Evolutionary conservation across 2,888 invertebrate genomes (phyloP).

Genomic region (Drosophila anomelani): DNA sequence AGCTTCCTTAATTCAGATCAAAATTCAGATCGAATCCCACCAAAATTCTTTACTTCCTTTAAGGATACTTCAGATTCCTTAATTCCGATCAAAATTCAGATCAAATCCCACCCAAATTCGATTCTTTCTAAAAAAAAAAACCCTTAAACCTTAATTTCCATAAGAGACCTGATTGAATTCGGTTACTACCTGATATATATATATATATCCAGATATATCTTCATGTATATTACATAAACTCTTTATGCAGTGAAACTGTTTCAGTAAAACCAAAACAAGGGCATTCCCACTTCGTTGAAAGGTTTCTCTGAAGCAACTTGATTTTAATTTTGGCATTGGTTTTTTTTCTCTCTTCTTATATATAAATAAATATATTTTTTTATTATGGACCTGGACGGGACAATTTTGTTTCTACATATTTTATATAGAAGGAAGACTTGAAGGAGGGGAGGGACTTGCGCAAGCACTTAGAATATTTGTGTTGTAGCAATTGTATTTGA

Average conservation of each 20-base stretch:
- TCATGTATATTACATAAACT: slow-evolving; percentile 5
- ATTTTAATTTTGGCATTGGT: slow-evolving; percentile 59
- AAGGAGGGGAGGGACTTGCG: slow-evolving; percentile 58
- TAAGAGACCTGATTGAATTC: not conserved
- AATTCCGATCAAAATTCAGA: too few species aligned
- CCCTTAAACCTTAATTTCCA: not conserved
- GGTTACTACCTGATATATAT: slow-evolving; percentile 10
- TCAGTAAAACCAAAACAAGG: slow-evolving; percentile 20
- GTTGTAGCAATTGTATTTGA: slow-evolving; percentile 74
- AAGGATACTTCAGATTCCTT: too few species aligned
- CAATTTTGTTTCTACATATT: slow-evolving; percentile 51
- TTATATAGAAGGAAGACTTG: slow-evolving; percentile 51
- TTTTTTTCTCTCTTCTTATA: slow-evolving; percentile 28
- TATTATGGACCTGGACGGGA: slow-evolving; percentile 29
- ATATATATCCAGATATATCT: not conserved
- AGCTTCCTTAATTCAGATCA: too few species aligned
- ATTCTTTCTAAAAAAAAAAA: too few species aligned
- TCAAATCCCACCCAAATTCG: too few species aligned
- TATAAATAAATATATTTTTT: slow-evolving; percentile 21
- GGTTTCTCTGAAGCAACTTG: slow-evolving; percentile 25
- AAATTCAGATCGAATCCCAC: too few species aligned
- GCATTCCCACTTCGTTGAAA: slow-evolving; percentile 33
- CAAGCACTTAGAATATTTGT: slow-evolving; percentile 67
- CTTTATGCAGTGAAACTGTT: slow-evolving; percentile 13
- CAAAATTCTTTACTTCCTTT: not conserved